Percentiles rank a stretch among this genome's conserved stretches.
Conservation (phyloP, 1,140 invertebrate genomes). For the Cyrtorhinus lividipennis region DNA sequence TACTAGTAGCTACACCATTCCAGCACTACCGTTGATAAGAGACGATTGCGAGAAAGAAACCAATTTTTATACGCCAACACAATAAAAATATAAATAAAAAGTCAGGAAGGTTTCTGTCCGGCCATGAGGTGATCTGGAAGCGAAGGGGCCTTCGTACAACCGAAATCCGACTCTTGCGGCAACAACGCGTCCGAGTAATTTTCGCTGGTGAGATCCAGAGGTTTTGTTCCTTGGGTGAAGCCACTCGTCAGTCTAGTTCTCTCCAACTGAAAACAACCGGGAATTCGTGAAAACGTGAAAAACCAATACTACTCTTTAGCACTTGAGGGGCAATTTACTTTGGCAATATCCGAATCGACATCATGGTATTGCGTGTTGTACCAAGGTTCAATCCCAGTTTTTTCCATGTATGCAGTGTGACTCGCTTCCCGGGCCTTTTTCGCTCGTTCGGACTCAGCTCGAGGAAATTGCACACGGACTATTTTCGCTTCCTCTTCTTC, state of each 20-base stretch:
- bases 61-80: too few species aligned
- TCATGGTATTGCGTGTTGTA: constrained; percentile 45
- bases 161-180: constrained; percentile 43
- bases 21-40: too few species aligned
- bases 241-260: constrained; percentile 33
- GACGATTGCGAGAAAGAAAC: too few species aligned
- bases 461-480: constrained; percentile 71
- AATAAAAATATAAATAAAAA: too few species aligned
- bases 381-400: constrained; percentile 64
- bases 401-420: constrained; percentile 53
- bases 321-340: constrained; percentile 35
- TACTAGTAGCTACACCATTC: too few species aligned
- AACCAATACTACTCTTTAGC: too few species aligned
- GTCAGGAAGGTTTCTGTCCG: too few species aligned
- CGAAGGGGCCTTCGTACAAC: constrained; percentile 34
- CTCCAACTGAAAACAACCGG: constrained; percentile 29
- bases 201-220: constrained; percentile 37
- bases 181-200: constrained; percentile 41
- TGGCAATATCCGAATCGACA: constrained; percentile 39
- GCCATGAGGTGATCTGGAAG: constrained; percentile 36
- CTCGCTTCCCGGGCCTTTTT: constrained; percentile 62
- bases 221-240: not conserved
- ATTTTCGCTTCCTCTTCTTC: constrained; percentile 50
- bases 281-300: not conserved
- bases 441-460: constrained; percentile 49